Base-by-base conservation (phyloP, 1,140 invertebrate genomes). In the Tetragnatha versicolor region DNA sequence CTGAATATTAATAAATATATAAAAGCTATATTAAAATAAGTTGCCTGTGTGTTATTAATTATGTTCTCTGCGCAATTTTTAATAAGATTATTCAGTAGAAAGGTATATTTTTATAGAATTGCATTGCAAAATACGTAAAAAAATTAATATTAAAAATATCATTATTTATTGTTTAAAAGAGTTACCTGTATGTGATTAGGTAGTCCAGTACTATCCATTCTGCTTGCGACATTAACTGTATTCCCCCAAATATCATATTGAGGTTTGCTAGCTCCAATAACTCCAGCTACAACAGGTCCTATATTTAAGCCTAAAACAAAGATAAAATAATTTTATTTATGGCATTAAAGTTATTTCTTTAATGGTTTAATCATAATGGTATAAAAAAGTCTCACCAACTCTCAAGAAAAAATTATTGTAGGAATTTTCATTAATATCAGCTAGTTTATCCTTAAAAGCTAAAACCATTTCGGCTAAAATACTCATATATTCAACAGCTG, bases 201-300 rank as follows among this genome's bases (percentile, higher is more conserved):
- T 49, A 94, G 87, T 1, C 93, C 93, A 0, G 93, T 94, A 2
- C 92, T 93, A 84, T 95, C 93, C 93, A 95, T 94, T 5, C 93
- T 88, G 84, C 93, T 94, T 2, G 95, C 95, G 2, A 97, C 93
- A 86, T 96, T 97, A 1, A 98, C 95, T 12, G 95, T 96, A 85
- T 97, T 97, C 1, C 95, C 95, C 95, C 95, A 97, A 82, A 97
- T 97, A 84, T 97, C 95, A 85, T 97, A 98, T 83, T 97, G 95
- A 14, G 96, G 96, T 85, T 97, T 97, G 53, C 93, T 88, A 0
- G 94, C 94, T 20, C 95, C 96, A 80, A 98, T 97, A 0, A 98
- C 96, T 20, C 96, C 96, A 10, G 95, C 95, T 7, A 97, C 94
- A 2, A 96, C 93, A 2, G 94, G 94, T 0, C 95, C 95, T 81